Conservation (phyloP, 2,113 vertebrate genomes). For the Balaeniceps rex region DNA sequence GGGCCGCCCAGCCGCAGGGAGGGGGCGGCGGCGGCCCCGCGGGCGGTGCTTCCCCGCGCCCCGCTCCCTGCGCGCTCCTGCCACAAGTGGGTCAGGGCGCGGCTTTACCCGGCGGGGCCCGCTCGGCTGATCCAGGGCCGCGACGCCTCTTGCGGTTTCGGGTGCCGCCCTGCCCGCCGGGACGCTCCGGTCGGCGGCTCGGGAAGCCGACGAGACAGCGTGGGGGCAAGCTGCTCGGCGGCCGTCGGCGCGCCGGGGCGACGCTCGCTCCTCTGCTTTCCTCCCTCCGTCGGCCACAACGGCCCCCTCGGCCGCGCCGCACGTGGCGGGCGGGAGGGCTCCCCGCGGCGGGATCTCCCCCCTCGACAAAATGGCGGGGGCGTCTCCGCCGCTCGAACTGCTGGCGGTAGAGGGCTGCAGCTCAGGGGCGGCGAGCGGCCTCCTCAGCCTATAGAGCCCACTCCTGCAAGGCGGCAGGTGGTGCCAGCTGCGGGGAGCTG, state of each 20-base stretch:
- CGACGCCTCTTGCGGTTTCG: background rate
- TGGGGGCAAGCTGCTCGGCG: no score
- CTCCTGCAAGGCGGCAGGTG: rapidly evolving
- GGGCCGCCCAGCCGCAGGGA: no score
- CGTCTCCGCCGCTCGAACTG: rapidly evolving
- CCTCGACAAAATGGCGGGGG: no score
- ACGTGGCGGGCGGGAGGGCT: background rate
- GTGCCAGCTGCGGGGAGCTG: background rate
- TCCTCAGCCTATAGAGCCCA: rapidly evolving
- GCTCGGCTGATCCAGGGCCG: background rate
- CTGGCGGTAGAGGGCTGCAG: rapidly evolving
- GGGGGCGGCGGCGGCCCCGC: rapidly evolving
- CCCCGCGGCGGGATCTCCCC: no score
- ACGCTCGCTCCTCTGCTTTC: no score
- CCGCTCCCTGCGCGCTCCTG: no score
- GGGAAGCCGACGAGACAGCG: background rate
- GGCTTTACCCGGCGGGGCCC: background rate
- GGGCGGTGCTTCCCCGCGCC: background rate
- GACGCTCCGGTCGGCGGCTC: background rate
- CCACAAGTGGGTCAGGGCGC: background rate
- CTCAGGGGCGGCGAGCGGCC: rapidly evolving
- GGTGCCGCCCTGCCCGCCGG: no score
- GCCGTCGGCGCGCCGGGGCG: background rate
- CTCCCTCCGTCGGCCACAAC: background rate
- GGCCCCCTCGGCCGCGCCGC: no score